These are phyloP conservation scores for Steinernema scapterisci DNA, from an alignment of 2,888 invertebrate species.

Conservation along the genomic window DNA sequence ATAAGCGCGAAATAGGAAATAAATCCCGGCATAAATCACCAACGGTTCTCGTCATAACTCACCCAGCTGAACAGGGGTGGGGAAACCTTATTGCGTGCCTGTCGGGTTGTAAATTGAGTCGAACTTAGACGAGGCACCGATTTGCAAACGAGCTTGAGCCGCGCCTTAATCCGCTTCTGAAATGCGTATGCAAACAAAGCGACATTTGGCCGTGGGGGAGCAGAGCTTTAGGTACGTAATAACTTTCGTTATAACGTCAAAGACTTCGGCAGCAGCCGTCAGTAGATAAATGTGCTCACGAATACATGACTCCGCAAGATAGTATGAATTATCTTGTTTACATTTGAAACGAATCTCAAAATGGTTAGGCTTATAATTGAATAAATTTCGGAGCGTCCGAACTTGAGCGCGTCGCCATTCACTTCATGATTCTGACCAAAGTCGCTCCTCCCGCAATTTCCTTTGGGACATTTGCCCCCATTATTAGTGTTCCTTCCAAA, in stretches of 20 bases:
- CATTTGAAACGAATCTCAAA: slow-evolving; percentile 31
- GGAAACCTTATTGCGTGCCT: slow-evolving; percentile 26
- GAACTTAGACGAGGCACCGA: slow-evolving; percentile 6
- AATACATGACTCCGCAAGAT: slow-evolving; percentile 12
- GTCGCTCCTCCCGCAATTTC: not conserved
- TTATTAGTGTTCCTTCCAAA: not conserved
- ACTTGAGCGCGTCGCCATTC: slow-evolving; percentile 13
- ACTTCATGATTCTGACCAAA: slow-evolving; percentile 18
- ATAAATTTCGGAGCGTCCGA: slow-evolving; percentile 30
- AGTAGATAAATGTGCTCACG: slow-evolving; percentile 7
- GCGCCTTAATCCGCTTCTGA: slow-evolving; percentile 7
- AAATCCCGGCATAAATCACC: slow-evolving; percentile 26
- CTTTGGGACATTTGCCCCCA: slow-evolving; percentile 27
- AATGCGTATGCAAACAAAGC: slow-evolving; percentile 20
- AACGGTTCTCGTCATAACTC: not conserved
- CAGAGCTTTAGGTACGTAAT: slow-evolving; percentile 4
- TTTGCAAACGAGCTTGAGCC: slow-evolving; percentile 26
- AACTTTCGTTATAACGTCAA: slow-evolving; percentile 10
- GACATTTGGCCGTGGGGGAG: not conserved
- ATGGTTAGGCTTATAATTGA: slow-evolving; percentile 29
- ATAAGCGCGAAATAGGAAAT: slow-evolving; percentile 12
- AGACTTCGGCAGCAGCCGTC: slow-evolving; percentile 1
- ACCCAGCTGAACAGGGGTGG: slow-evolving; percentile 6
- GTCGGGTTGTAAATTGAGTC: slow-evolving; percentile 30
- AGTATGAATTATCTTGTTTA: slow-evolving; percentile 33